Percentiles rank a stretch among this genome's conserved stretches.
These are phyloP conservation scores for Mimas tiliae DNA, from an alignment of 2,888 invertebrate species.

Conservation along the genomic window DNA sequence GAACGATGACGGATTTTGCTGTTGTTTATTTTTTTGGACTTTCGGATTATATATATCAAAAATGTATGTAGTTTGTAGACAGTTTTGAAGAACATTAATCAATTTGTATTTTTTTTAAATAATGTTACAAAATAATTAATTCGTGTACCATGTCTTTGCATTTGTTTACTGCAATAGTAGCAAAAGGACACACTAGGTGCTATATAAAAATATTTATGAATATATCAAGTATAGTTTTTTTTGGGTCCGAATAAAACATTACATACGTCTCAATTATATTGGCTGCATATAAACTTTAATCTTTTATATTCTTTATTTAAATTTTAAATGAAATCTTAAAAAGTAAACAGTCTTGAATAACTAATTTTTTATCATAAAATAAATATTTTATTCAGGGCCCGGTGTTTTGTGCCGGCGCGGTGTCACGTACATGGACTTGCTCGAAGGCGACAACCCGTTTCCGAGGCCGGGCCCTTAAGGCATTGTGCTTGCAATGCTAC, in stretches of 20 bases:
- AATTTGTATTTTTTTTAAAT: too few relatives aligned
- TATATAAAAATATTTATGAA: too few relatives aligned
- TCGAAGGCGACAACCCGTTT: conserved; percentile 24
- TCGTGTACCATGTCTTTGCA: too few relatives aligned
- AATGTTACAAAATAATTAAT: too few relatives aligned
- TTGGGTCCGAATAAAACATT: too few relatives aligned
- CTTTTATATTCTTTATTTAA: neutral
- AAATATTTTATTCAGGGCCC: conserved; percentile 1
- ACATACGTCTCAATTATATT: neutral
- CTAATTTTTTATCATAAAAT: neutral
- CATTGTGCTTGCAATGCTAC: neutral
- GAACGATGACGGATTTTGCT: neutral
- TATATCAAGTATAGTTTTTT: too few relatives aligned
- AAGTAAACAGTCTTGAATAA: neutral
- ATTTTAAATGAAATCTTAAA: neutral
- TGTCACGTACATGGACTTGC: conserved; percentile 11
- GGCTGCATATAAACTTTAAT: neutral
- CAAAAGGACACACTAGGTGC: too few relatives aligned
- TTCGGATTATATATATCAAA: too few relatives aligned
- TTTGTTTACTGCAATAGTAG: too few relatives aligned
- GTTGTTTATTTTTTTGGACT: neutral
- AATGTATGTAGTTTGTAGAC: too few relatives aligned
- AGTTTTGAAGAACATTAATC: too few relatives aligned
- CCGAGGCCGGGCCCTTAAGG: conserved; percentile 11
- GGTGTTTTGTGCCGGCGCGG: conserved; percentile 12